A percentile compares a stretch with the other conserved stretches of the same genome.
Conservation (phyloP, 2,113 vertebrate species). For the Eira barbara region DNA sequence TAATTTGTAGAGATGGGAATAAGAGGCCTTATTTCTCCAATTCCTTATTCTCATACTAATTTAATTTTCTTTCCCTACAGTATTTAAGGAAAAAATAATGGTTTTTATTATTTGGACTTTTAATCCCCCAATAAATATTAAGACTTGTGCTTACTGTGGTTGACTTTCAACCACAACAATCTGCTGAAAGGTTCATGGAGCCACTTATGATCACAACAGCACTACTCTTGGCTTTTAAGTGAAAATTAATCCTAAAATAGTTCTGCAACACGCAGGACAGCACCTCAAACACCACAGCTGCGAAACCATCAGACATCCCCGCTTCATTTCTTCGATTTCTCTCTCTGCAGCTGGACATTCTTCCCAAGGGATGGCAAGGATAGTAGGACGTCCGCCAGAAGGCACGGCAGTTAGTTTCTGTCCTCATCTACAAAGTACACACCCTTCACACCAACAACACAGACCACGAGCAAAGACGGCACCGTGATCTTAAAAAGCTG, state of each 20-base stretch:
- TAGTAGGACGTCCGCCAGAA: background rate
- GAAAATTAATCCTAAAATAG: background rate
- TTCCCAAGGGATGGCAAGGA: background rate
- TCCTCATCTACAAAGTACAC: slow-evolving; percentile 62
- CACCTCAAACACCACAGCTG: background rate
- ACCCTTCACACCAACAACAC: slow-evolving; percentile 57
- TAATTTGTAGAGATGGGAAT: background rate
- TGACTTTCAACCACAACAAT: background rate
- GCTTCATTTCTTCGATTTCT: background rate
- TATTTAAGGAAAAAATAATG: background rate
- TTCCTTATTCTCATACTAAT: background rate
- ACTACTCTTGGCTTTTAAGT: background rate
- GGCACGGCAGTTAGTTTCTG: background rate
- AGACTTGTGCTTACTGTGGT: background rate
- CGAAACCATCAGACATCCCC: background rate
- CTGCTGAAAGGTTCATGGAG: background rate
- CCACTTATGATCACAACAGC: background rate
- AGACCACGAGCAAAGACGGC: slow-evolving; percentile 56
- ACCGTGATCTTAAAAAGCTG: slow-evolving; percentile 49
- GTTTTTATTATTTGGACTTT: slow-evolving; percentile 9
- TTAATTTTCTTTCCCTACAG: background rate
- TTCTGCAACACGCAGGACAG: background rate
- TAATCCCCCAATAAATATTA: background rate
- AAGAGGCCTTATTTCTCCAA: background rate
- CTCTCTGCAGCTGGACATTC: background rate